phyloP scores from a whole-genome alignment of 2,797 vertebrate genomes.

The Natrix natrix region DNA sequence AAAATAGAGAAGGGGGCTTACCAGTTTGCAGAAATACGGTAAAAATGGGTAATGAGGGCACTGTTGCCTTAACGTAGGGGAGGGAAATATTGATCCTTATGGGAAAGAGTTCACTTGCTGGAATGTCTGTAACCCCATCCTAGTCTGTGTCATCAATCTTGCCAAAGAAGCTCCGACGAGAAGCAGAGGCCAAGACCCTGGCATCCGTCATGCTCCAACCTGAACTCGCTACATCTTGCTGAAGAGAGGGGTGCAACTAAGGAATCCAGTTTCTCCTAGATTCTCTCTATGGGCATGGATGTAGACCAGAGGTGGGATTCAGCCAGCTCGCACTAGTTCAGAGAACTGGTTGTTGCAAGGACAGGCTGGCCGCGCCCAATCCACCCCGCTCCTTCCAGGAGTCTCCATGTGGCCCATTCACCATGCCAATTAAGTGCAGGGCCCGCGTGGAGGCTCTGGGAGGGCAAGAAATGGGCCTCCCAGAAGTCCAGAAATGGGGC shows the following conservation, averaged over 20 bases:
- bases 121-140: background rate
- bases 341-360: too few species aligned
- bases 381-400: too few species aligned
- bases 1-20: background rate
- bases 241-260: background rate
- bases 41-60: background rate
- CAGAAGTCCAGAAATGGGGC: too few species aligned
- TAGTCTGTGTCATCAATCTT: background rate
- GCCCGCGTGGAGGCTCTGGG: too few species aligned
- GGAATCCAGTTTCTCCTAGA: background rate
- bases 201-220: background rate
- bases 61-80: background rate
- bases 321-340: too few species aligned
- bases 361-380: too few species aligned
- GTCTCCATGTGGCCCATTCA: too few species aligned
- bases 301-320: background rate
- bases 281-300: background rate
- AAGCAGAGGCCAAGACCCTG: background rate
- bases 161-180: background rate
- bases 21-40: background rate
- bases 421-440: too few species aligned
- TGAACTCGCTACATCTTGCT: background rate
- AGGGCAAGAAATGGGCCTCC: too few species aligned
- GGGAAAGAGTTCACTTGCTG: background rate
- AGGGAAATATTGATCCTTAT: background rate